Evolutionary conservation across 2,113 vertebrate genomes (phyloP).

Genomic region (Oxyruncus cristatus): DNA sequence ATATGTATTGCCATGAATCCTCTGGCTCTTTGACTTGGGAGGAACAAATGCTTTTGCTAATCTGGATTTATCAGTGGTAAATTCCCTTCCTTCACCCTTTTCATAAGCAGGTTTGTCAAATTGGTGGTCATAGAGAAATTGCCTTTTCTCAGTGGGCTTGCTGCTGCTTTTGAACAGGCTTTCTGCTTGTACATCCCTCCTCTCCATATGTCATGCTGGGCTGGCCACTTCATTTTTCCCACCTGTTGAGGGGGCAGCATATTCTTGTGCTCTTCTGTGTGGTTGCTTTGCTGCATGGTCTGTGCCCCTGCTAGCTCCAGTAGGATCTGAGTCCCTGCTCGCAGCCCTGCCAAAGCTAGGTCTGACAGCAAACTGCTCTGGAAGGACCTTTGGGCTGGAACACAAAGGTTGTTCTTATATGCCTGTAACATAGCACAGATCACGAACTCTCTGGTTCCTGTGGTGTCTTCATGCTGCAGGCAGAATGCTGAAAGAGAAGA

Average conservation of each 20-base stretch:
- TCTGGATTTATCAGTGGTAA: not conserved
- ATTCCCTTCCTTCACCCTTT: not conserved
- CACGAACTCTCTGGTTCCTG: not conserved
- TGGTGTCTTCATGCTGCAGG: not conserved
- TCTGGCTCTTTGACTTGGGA: not conserved
- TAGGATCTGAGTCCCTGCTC: not conserved
- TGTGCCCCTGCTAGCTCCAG: not conserved
- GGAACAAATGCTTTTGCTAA: not conserved
- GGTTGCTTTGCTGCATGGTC: not conserved
- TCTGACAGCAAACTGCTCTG: not conserved
- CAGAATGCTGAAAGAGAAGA: rapidly evolving
- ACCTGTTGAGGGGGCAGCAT: not conserved
- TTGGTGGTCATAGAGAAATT: not conserved
- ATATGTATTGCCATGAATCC: not conserved
- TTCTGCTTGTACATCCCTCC: not conserved
- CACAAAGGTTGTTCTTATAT: not conserved
- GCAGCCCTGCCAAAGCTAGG: not conserved
- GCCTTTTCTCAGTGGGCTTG: not conserved
- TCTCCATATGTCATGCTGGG: too few relatives aligned
- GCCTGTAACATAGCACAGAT: not conserved
- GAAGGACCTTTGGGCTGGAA: not conserved
- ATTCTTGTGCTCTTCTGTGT: not conserved
- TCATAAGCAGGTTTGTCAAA: not conserved
- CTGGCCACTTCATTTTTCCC: not conserved
- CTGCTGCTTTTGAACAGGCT: not conserved